Evolutionary conservation across 2,797 vertebrate genomes (phyloP), one percentile per base, ranked within the genome.

Genomic region (Thamnophis elegans): DNA sequence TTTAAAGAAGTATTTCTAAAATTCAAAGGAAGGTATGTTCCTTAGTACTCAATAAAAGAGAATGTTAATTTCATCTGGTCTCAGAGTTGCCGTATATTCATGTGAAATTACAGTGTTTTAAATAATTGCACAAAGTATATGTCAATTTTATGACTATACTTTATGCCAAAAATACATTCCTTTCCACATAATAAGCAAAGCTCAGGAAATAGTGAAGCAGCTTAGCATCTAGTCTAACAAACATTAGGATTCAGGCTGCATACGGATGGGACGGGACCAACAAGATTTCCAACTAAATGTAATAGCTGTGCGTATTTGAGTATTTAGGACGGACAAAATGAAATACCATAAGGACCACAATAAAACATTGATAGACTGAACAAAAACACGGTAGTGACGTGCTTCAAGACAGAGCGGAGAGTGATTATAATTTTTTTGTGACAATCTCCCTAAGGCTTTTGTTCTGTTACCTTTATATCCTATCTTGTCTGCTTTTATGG

Each of bases 401-500:
- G 99, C 99, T 99, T 98, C 98, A 99, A 98, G 98, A 99, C 98
- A 99, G 98, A 98, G 98, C 98, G 96, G 97, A 98, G 98, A 98
- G 98, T 98, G 99, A 99, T 98, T 98, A 88, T 68, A 68, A 16
- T 98, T 97, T 89, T 51, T 68, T 87, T n/a, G 98, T 98, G 98
- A 99, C 99, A 99, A 99, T 99, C 99, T 99, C 99, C 98, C 98
- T 98, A 98, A 98, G 97, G 98, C 98, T 98, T 98, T 98, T 98
- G 97, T 98, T 98, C 98, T 98, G 98, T 99, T 99, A 99, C 99
- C 99, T 99, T 99, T 99, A 98, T 98, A 99, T 99, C 99, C 99
- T 99, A 99, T 99, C 99, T 99, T 99, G 99, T 99, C 99, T 99
- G 99, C 99, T 99, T 99, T 99, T 99, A 99, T 98, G 98, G 98